These are phyloP conservation scores for Heliconius hortense DNA, from an alignment of 2,888 invertebrate genomes.

Conservation along the genomic window DNA sequence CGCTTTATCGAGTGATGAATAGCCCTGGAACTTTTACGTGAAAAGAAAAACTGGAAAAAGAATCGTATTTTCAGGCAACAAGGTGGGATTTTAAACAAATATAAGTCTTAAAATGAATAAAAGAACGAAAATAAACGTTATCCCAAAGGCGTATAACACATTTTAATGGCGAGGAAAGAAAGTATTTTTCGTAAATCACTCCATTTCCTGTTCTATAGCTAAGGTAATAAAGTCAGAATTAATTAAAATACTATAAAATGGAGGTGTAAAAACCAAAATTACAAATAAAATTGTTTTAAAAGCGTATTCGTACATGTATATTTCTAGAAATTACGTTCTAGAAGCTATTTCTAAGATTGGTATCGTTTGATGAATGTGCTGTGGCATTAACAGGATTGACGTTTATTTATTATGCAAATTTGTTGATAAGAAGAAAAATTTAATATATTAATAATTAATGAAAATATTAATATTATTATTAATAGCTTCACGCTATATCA, in stretches of 20 bases:
- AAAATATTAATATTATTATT: not conserved
- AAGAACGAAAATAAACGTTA: conserved; percentile 6
- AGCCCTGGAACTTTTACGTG: conserved; percentile 48
- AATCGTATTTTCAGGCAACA: conserved; percentile 46
- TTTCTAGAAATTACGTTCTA: conserved; percentile 21
- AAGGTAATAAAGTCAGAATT: conserved; percentile 69
- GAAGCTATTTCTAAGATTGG: conserved; percentile 18
- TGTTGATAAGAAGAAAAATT: no score
- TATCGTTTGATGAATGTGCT: conserved; percentile 13
- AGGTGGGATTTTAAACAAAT: conserved; percentile 28
- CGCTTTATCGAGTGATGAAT: conserved; percentile 77
- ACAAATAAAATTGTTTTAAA: conserved; percentile 26
- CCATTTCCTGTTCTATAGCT: conserved; percentile 75
- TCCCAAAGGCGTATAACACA: conserved; percentile 15
- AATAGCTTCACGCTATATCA: not conserved
- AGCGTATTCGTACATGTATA: conserved; percentile 4
- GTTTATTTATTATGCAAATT: not conserved
- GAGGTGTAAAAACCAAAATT: conserved; percentile 41
- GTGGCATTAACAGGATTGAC: not conserved
- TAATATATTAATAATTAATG: no score
- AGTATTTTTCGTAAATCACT: conserved; percentile 47
- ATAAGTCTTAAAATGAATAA: not conserved
- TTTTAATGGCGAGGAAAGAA: conserved; percentile 2
- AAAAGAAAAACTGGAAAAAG: conserved; percentile 45
- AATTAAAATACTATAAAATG: conserved; percentile 52